Evolutionary conservation across 30 jellyfish, hydroid and myxozoan species (phyloP).

Genomic region (Morbakka virulenta): DNA sequence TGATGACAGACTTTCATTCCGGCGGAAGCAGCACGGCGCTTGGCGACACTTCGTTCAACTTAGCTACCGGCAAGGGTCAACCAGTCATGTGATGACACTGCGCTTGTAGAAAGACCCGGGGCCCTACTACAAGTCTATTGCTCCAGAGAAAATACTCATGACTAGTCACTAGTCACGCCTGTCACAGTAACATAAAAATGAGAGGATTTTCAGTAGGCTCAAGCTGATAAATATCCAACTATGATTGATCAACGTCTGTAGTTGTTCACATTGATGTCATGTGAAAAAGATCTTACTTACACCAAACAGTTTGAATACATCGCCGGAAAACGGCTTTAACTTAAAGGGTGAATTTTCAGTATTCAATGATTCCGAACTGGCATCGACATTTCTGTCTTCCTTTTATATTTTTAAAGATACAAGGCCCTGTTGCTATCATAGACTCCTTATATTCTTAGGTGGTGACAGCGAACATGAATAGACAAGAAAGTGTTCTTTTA

Average conservation of each 20-base stretch:
- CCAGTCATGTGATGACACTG: no score
- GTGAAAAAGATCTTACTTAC: conserved; percentile 21
- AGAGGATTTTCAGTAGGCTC: neutral
- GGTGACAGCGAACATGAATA: neutral
- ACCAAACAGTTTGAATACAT: neutral
- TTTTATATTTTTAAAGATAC: neutral
- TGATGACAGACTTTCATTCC: no score
- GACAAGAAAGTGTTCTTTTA: neutral
- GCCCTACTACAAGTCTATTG: no score
- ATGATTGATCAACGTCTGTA: neutral
- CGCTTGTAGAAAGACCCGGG: no score
- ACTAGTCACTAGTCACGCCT: no score
- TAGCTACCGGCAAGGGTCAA: no score
- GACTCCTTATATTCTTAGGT: neutral
- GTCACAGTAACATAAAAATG: no score
- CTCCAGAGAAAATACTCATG: no score
- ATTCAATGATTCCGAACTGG: neutral
- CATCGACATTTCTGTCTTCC: neutral
- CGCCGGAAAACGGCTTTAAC: conserved; percentile 1
- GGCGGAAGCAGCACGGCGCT: no score
- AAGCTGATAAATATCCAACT: neutral
- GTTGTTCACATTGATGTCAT: conserved; percentile 12
- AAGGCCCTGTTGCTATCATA: neutral
- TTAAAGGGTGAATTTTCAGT: neutral
- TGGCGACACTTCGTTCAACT: no score